These are phyloP conservation scores for Paedocypris sp. DNA, from an alignment of 2,113 vertebrate genomes.

Conservation along the genomic window DNA sequence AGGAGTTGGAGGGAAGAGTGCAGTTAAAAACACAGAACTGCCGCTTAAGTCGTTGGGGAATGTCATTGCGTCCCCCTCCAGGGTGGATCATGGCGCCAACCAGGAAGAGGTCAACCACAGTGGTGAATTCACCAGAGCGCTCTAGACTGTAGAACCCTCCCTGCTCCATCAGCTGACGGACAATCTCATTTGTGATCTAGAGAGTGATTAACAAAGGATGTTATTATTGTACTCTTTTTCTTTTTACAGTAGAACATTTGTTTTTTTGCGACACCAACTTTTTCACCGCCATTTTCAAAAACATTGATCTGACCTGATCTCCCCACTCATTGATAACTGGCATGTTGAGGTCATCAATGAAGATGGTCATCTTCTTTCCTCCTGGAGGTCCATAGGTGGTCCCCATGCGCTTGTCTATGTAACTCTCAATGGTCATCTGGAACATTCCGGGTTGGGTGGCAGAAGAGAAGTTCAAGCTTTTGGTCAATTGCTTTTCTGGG, in stretches of 20 bases:
- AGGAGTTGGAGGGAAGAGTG: conserved; percentile 69
- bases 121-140: conserved; percentile 70
- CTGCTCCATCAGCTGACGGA: conserved; percentile 77
- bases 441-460: conserved; percentile 71
- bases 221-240: neutral
- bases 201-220: conserved; percentile 3
- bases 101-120: conserved; percentile 67
- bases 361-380: conserved; percentile 72
- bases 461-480: conserved; percentile 72
- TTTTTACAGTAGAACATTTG: too few relatives aligned
- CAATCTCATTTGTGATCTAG: conserved; percentile 80
- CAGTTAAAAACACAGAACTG: conserved; percentile 74
- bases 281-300: too few relatives aligned
- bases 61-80: conserved; percentile 71
- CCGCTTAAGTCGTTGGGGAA: conserved; percentile 73
- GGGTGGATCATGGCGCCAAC: conserved; percentile 77
- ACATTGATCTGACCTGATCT: conserved; percentile 62
- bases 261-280: too few relatives aligned
- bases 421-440: conserved; percentile 72
- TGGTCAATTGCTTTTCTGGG: conserved; percentile 64
- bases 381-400: conserved; percentile 68
- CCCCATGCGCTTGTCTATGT: conserved; percentile 73
- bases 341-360: conserved; percentile 81
- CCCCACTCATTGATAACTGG: conserved; percentile 80
- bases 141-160: conserved; percentile 74